phyloP scores from a whole-genome alignment of 2,797 vertebrate genomes.

The Botia almorhae region DNA sequence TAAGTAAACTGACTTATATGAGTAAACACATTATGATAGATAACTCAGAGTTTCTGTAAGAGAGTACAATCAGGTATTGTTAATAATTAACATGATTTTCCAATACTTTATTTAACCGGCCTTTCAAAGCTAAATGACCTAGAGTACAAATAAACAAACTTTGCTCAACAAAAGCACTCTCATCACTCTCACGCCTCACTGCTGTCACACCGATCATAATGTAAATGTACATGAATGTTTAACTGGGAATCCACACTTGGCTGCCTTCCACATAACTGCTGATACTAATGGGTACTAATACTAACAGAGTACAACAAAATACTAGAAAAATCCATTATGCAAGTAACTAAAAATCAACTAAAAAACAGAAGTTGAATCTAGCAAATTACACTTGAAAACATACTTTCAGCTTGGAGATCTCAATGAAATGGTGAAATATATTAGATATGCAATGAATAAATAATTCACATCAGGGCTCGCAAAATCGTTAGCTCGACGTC shows the following conservation, averaged over 20 bases:
- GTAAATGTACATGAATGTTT: slow-evolving; percentile 65
- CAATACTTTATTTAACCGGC: slow-evolving; percentile 14
- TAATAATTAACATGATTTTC: not conserved
- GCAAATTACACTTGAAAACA: too few relatives aligned
- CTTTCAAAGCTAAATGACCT: slow-evolving; percentile 37
- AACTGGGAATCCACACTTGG: slow-evolving; percentile 63
- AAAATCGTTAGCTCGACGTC: too few relatives aligned
- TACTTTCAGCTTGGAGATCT: too few relatives aligned
- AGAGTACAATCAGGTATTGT: not conserved
- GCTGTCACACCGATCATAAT: slow-evolving; percentile 55
- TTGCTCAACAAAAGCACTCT: slow-evolving; percentile 50
- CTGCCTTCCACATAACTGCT: slow-evolving; percentile 65
- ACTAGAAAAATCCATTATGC: not conserved
- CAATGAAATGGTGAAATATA: too few relatives aligned
- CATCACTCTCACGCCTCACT: slow-evolving; percentile 49
- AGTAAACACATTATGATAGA: not conserved
- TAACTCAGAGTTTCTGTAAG: too few relatives aligned
- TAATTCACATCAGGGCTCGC: too few relatives aligned
- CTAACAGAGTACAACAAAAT: slow-evolving; percentile 65
- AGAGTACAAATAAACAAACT: slow-evolving; percentile 45
- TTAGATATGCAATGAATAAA: too few relatives aligned
- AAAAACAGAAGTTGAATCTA: not conserved
- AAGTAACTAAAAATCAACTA: not conserved
- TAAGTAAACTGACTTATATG: not conserved
- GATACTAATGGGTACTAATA: slow-evolving; percentile 39